These are phyloP conservation scores for Ypsolopha scabrella DNA, from an alignment of 2,888 invertebrate genomes.

Conservation along the genomic window DNA sequence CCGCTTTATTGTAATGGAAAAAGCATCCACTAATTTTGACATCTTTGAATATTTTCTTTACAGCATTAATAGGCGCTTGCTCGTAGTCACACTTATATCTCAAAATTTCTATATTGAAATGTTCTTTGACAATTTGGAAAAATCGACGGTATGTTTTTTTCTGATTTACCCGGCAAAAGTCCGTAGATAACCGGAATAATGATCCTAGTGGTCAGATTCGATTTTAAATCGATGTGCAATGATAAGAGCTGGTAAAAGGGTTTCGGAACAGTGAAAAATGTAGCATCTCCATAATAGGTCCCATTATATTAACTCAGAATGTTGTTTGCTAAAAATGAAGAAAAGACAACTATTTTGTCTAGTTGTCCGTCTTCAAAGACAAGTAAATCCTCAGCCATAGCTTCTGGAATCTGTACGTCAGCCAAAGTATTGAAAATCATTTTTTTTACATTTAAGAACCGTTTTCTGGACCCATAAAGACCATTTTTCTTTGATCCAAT, in stretches of 20 bases:
- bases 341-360: slow-evolving; percentile 2
- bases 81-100: neutral
- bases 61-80: neutral
- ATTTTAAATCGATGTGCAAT: neutral
- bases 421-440: too few relatives aligned
- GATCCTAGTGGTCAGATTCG: too few relatives aligned
- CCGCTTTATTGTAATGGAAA: neutral
- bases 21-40: neutral
- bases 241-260: neutral
- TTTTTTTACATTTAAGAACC: neutral
- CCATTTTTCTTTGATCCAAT: slow-evolving; percentile 2
- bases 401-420: neutral
- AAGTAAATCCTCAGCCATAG: neutral
- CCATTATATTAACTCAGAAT: neutral
- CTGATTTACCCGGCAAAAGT: too few relatives aligned
- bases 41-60: neutral
- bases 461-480: slow-evolving; percentile 1
- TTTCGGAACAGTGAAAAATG: slow-evolving; percentile 1
- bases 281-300: slow-evolving; percentile 2
- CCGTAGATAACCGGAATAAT: too few relatives aligned
- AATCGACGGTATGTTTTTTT: neutral
- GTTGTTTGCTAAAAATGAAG: neutral
- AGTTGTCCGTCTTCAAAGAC: neutral
- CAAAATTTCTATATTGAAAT: neutral
- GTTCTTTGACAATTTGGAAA: neutral